Evolutionary conservation across 2,113 vertebrate species (phyloP).

Genomic region (Dicrurus megarhynchus): DNA sequence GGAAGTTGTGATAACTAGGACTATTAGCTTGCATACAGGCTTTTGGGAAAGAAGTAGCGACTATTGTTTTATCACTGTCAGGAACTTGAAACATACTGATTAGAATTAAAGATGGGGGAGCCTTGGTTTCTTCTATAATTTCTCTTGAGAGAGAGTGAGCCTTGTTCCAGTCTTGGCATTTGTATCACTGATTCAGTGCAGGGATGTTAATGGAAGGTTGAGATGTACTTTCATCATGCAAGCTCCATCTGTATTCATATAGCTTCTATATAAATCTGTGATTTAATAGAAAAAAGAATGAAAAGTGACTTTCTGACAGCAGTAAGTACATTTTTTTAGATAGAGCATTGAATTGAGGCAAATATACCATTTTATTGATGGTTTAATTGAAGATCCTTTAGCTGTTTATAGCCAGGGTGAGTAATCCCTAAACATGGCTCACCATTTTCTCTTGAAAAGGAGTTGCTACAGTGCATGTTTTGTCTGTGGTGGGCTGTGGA

Average conservation of each 20-base stretch:
- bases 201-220: not conserved
- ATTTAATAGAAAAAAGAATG: not conserved
- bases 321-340: not conserved
- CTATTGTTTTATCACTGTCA: not conserved
- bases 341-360: not conserved
- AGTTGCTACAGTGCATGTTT: not conserved
- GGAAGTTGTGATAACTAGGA: not conserved
- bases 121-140: not conserved
- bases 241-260: not conserved
- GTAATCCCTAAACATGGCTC: not conserved
- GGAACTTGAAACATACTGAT: not conserved
- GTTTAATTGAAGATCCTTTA: not conserved
- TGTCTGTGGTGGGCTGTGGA: not conserved
- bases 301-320: not conserved
- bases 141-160: not conserved
- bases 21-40: not conserved
- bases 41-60: not conserved
- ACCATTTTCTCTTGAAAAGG: not conserved
- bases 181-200: not conserved
- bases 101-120: not conserved
- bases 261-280: not conserved
- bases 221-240: not conserved
- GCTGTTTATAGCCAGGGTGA: not conserved
- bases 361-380: not conserved
- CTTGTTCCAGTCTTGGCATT: not conserved